Conservation (phyloP, 2,888 invertebrate genomes). For the Cybosia mesomella region DNA sequence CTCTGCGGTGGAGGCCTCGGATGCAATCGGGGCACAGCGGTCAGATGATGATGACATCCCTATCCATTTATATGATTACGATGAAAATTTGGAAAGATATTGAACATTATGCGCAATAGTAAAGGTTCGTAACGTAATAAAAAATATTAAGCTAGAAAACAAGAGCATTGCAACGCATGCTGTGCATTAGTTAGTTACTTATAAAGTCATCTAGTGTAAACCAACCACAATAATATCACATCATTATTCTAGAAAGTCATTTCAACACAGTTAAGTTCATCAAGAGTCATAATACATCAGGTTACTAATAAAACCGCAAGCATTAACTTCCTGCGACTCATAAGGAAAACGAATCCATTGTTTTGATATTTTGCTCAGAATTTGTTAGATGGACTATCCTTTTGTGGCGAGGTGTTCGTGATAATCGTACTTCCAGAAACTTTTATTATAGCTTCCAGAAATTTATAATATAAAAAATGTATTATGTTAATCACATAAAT, state of each 20-base stretch:
- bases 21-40: too few relatives aligned
- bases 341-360: conserved; percentile 52
- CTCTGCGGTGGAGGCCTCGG: too few relatives aligned
- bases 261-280: conserved; percentile 23
- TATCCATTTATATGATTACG: too few relatives aligned
- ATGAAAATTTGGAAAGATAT: too few relatives aligned
- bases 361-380: conserved; percentile 48
- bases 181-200: background rate
- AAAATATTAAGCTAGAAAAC: background rate
- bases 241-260: conserved; percentile 24
- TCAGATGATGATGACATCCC: too few relatives aligned
- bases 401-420: conserved; percentile 37
- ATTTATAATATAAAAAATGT: conserved; percentile 13
- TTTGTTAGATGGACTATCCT: conserved; percentile 38
- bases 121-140: too few relatives aligned
- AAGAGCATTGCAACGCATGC: background rate
- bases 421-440: conserved; percentile 31
- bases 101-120: too few relatives aligned
- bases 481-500: background rate
- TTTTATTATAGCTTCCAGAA: conserved; percentile 31
- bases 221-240: conserved; percentile 8
- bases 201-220: background rate
- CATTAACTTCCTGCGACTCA: conserved; percentile 38
- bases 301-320: conserved; percentile 48
- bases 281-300: conserved; percentile 30